A percentile compares a stretch with the other conserved stretches of the same genome.
These are phyloP conservation scores for Trachurus trachurus DNA, from an alignment of 2,797 vertebrate species.

Conservation along the genomic window DNA sequence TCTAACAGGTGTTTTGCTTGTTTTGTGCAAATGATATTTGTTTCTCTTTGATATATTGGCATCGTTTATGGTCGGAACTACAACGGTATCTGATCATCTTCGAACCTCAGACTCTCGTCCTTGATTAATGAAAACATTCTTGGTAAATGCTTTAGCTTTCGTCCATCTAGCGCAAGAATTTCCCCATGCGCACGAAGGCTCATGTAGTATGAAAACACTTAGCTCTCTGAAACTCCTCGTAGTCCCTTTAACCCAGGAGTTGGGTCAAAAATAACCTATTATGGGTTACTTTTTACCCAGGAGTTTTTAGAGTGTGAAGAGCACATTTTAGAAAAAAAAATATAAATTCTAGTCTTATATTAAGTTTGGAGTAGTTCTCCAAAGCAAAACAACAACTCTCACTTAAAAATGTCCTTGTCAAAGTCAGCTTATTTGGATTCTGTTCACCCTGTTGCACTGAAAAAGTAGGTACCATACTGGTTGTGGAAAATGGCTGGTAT, in stretches of 20 bases:
- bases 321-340: neutral
- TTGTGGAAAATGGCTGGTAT: slow-evolving; percentile 31
- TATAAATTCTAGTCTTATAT: neutral
- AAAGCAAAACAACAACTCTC: slow-evolving; percentile 12
- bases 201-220: too few species aligned
- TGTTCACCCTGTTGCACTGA: neutral
- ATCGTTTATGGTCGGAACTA: too few species aligned
- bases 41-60: neutral
- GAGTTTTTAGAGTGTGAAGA: neutral
- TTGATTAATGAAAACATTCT: too few species aligned
- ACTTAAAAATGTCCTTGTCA: slow-evolving; percentile 34
- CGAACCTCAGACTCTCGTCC: too few species aligned
- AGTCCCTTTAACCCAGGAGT: too few species aligned
- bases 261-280: too few species aligned
- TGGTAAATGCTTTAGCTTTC: too few species aligned
- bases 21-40: neutral
- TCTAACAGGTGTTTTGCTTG: neutral
- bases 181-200: too few species aligned
- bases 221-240: too few species aligned
- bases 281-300: too few species aligned
- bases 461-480: neutral
- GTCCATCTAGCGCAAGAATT: too few species aligned
- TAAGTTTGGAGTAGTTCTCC: slow-evolving; percentile 6
- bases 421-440: slow-evolving; percentile 46
- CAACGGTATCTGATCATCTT: too few species aligned